Conservation (phyloP, 1,140 invertebrate species). For the Acyrthosiphon pisum region DNA sequence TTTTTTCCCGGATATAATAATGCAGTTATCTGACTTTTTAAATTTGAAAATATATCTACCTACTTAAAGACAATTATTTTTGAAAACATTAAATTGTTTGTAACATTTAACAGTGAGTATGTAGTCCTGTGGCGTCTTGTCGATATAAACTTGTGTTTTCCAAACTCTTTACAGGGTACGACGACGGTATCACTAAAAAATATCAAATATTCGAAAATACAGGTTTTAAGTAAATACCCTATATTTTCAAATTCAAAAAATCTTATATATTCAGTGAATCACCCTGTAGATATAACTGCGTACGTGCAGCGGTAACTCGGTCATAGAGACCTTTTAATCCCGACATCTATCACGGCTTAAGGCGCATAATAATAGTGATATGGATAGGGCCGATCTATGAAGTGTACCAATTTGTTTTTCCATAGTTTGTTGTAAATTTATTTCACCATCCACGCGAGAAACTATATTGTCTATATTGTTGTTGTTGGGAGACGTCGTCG, state of each 20-base stretch:
- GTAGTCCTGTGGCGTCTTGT: too few species aligned
- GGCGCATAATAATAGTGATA: background rate
- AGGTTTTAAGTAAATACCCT: rapidly evolving
- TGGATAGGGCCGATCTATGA: background rate
- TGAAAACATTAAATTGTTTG: background rate
- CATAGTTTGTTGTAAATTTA: background rate
- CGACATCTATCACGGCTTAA: background rate
- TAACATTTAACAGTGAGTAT: background rate
- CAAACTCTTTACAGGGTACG: too few species aligned
- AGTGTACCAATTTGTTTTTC: background rate
- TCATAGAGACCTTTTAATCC: background rate
- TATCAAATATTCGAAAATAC: background rate
- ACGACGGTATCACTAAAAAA: too few species aligned
- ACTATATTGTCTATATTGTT: too few species aligned
- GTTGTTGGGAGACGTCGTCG: background rate
- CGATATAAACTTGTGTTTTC: too few species aligned
- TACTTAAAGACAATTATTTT: background rate
- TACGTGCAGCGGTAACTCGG: background rate
- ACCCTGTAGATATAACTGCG: background rate
- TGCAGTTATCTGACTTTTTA: too few species aligned
- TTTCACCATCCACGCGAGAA: background rate
- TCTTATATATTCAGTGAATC: too few species aligned
- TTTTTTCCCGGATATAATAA: background rate
- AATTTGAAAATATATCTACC: background rate
- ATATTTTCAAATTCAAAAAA: background rate